These are phyloP conservation scores for Rhaphigaster nebulosa DNA, from an alignment of 2,888 invertebrate genomes.

Conservation along the genomic window DNA sequence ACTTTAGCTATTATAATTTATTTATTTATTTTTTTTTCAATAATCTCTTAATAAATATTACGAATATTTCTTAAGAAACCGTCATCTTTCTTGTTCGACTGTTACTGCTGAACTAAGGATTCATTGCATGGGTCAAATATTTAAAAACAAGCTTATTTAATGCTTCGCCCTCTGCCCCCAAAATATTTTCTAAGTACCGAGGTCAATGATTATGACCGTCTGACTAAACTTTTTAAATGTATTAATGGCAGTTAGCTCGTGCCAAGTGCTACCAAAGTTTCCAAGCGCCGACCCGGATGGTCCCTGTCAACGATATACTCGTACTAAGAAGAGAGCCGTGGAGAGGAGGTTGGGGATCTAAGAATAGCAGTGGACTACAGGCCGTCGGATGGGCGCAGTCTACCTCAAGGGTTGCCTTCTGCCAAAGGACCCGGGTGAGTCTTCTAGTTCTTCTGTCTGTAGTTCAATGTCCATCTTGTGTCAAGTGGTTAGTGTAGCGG, in stretches of 20 bases:
- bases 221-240: too few relatives aligned
- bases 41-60: too few relatives aligned
- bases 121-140: too few relatives aligned
- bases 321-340: neutral
- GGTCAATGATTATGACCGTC: too few relatives aligned
- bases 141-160: too few relatives aligned
- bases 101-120: too few relatives aligned
- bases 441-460: neutral
- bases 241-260: neutral
- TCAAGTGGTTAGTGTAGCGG: neutral
- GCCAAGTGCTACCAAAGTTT: neutral
- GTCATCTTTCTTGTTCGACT: too few relatives aligned
- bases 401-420: slow-evolving; percentile 30
- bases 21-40: too few relatives aligned
- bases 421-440: slow-evolving; percentile 13
- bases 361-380: neutral
- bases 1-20: too few relatives aligned
- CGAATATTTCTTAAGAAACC: too few relatives aligned
- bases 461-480: neutral
- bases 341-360: neutral
- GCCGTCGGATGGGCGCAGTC: slow-evolving; percentile 1
- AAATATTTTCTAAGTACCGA: too few relatives aligned
- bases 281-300: neutral
- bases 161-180: too few relatives aligned
- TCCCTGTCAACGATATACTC: neutral